Percentiles rank a stretch among this genome's conserved stretches.
These are phyloP conservation scores for Heliconius aoede DNA, from an alignment of 2,888 invertebrate genomes.

Conservation along the genomic window DNA sequence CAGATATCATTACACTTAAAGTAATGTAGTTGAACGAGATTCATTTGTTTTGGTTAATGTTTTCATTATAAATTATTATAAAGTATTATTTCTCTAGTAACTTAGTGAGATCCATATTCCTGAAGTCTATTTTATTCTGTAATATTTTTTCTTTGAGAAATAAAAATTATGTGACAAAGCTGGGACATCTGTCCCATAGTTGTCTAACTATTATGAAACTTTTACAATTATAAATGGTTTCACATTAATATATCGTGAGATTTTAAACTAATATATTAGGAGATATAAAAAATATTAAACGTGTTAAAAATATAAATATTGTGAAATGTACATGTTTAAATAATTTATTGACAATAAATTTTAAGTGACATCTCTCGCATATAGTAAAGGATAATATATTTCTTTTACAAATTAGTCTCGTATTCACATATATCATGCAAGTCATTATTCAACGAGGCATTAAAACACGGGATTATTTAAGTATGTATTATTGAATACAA, in stretches of 20 bases:
- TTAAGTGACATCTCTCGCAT: constrained; percentile 27
- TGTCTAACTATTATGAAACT: too few relatives aligned
- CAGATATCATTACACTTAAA: constrained; percentile 6
- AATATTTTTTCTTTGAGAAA: too few relatives aligned
- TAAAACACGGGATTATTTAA: constrained; percentile 7
- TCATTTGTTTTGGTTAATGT: not conserved
- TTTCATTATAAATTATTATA: not conserved
- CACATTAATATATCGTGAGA: too few relatives aligned
- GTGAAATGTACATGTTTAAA: not conserved
- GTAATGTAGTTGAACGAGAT: not conserved
- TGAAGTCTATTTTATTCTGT: not conserved
- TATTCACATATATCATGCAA: constrained; percentile 37
- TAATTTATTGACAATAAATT: constrained; percentile 35
- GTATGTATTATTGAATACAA: constrained; percentile 11
- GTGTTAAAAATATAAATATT: not conserved
- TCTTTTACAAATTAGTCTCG: constrained; percentile 42
- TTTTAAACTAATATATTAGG: not conserved
- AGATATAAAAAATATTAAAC: not conserved
- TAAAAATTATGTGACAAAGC: too few relatives aligned
- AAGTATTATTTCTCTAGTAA: not conserved
- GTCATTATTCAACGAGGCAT: constrained; percentile 23
- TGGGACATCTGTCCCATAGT: too few relatives aligned
- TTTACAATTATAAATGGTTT: too few relatives aligned
- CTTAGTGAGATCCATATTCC: not conserved
- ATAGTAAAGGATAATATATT: constrained; percentile 32